These are phyloP conservation scores for Yponomeuta malinellus DNA, from an alignment of 2,888 invertebrate genomes.

Conservation along the genomic window DNA sequence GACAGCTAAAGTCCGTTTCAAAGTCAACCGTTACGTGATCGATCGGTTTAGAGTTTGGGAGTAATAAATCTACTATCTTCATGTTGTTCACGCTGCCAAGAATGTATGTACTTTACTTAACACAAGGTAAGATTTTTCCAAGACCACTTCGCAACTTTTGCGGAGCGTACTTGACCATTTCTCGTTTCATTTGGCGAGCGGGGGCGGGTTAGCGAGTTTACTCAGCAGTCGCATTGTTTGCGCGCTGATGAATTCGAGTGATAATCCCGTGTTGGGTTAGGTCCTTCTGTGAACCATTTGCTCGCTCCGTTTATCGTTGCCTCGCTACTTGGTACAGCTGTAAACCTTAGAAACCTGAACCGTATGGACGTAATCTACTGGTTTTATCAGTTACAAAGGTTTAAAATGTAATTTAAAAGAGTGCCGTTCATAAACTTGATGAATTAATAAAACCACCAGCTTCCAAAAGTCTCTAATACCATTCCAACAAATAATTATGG, in stretches of 20 bases:
- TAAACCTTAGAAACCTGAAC: neutral
- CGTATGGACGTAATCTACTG: too few relatives aligned
- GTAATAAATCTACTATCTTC: too few relatives aligned
- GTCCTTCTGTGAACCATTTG: conserved; percentile 29
- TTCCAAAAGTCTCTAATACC: neutral
- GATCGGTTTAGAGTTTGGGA: too few relatives aligned
- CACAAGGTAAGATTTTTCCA: neutral
- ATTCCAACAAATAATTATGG: conserved; percentile 14
- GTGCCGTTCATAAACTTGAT: too few relatives aligned
- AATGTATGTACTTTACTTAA: neutral
- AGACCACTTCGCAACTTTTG: neutral
- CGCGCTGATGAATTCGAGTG: conserved; percentile 60
- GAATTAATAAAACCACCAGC: neutral
- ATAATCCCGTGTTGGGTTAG: conserved; percentile 60
- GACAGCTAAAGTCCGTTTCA: too few relatives aligned
- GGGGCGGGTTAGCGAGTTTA: conserved; percentile 34
- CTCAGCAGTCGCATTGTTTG: conserved; percentile 51
- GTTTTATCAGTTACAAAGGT: too few relatives aligned
- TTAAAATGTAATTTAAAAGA: too few relatives aligned
- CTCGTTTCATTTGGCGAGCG: conserved; percentile 14
- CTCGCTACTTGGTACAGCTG: neutral
- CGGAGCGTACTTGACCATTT: neutral
- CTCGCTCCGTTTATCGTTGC: neutral
- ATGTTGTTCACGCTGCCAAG: too few relatives aligned
- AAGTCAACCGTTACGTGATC: too few relatives aligned